A percentile compares a stretch with the other conserved stretches of the same genome.
phyloP scores from a whole-genome alignment of 2,113 vertebrate genomes.

The Spea bombifrons region DNA sequence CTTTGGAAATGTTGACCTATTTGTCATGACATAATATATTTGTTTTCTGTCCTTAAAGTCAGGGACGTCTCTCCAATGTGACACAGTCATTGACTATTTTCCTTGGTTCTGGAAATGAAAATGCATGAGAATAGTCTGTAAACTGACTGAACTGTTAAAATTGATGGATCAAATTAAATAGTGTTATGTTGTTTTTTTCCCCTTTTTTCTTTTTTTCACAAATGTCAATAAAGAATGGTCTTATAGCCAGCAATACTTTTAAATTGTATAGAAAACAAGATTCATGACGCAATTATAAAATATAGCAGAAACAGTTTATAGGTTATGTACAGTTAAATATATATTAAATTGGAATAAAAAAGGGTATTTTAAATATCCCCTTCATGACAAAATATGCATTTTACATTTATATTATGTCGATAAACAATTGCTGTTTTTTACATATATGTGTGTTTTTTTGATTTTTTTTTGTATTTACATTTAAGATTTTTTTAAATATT shows the following conservation, averaged over 20 bases:
- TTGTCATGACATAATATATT: slow-evolving; percentile 34
- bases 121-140: slow-evolving; percentile 1
- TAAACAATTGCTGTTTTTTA: too few relatives aligned
- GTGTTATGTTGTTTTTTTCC: neutral
- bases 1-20: slow-evolving; percentile 8
- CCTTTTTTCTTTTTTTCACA: neutral
- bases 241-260: neutral
- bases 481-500: too few relatives aligned
- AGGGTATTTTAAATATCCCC: too few relatives aligned
- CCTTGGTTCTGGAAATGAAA: slow-evolving; percentile 34
- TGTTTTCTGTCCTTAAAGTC: slow-evolving; percentile 27
- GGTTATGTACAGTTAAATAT: too few relatives aligned
- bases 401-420: too few relatives aligned
- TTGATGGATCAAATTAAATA: slow-evolving; percentile 37
- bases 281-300: too few relatives aligned
- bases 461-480: too few relatives aligned
- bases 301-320: too few relatives aligned
- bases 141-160: slow-evolving; percentile 12
- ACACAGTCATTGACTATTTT: slow-evolving; percentile 31
- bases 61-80: slow-evolving; percentile 23
- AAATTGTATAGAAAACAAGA: too few relatives aligned
- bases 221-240: neutral
- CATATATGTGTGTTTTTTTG: too few relatives aligned
- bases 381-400: too few relatives aligned
- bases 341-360: too few relatives aligned